Conservation (phyloP, 2,113 vertebrate genomes). For the Misgurnus anguillicaudatus region DNA sequence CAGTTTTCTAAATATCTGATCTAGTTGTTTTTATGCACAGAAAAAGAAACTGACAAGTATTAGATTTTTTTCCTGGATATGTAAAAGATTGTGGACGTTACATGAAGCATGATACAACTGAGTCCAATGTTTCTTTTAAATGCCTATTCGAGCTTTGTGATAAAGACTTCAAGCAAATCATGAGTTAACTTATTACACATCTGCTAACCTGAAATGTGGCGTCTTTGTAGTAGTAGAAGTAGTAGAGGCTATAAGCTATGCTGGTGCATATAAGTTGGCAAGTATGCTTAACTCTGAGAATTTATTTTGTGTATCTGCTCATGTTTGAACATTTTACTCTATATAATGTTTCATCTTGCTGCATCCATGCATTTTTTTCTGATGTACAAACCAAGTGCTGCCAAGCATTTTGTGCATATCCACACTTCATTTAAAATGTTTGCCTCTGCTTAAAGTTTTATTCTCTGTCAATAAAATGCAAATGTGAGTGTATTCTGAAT, state of each 20-base stretch:
- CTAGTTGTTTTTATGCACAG: constrained; percentile 30
- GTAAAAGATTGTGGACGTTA: constrained; percentile 17
- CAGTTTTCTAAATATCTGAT: background rate
- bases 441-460: constrained; percentile 44
- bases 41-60: constrained; percentile 16
- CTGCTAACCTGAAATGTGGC: constrained; percentile 27
- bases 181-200: constrained; percentile 52
- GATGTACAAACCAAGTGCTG: constrained; percentile 51
- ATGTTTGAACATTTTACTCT: constrained; percentile 45
- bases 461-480: constrained; percentile 47
- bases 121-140: constrained; percentile 16
- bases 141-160: constrained; percentile 7
- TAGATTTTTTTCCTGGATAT: background rate
- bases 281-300: constrained; percentile 50
- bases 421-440: constrained; percentile 19
- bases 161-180: constrained; percentile 51
- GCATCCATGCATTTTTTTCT: constrained; percentile 22
- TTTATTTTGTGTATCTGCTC: constrained; percentile 43
- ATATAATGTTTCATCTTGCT: constrained; percentile 26
- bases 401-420: constrained; percentile 48
- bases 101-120: constrained; percentile 38
- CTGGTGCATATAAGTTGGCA: constrained; percentile 45
- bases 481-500: constrained; percentile 43
- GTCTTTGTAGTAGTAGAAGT: constrained; percentile 30
- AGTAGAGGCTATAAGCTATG: constrained; percentile 45